phyloP scores from a whole-genome alignment of 2,888 invertebrate species.

The Tachina lurida region DNA sequence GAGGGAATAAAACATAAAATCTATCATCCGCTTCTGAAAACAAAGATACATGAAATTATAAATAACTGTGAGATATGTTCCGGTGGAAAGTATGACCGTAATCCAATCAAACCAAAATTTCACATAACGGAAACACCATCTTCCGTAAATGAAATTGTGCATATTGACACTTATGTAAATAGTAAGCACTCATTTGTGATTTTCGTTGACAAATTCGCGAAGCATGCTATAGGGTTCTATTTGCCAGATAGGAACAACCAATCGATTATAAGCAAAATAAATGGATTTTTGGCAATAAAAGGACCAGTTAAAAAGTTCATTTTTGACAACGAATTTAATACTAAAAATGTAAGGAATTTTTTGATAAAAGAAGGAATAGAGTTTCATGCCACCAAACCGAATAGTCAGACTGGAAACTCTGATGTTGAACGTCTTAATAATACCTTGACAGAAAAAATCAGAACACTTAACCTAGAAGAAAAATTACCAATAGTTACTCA shows the following conservation, averaged over 20 bases:
- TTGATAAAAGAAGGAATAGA: too few relatives aligned
- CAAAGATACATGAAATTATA: slow-evolving; percentile 58
- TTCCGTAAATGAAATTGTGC: neutral
- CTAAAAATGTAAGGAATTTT: slow-evolving; percentile 29
- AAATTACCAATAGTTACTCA: slow-evolving; percentile 8
- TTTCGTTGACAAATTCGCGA: slow-evolving; percentile 64
- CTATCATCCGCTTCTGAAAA: neutral
- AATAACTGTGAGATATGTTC: slow-evolving; percentile 69
- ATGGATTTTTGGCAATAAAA: slow-evolving; percentile 47
- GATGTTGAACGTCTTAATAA: slow-evolving; percentile 23
- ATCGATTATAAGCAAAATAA: slow-evolving; percentile 30
- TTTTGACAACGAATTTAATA: too few relatives aligned
- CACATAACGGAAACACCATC: slow-evolving; percentile 56
- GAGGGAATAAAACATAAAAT: neutral
- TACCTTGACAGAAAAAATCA: slow-evolving; percentile 5
- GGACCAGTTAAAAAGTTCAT: slow-evolving; percentile 21
- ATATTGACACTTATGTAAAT: slow-evolving; percentile 24
- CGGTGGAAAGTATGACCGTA: slow-evolving; percentile 60
- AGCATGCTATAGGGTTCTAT: slow-evolving; percentile 39
- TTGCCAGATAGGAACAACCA: slow-evolving; percentile 22
- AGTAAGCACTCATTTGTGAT: slow-evolving; percentile 57
- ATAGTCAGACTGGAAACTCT: neutral
- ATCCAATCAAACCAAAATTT: slow-evolving; percentile 34
- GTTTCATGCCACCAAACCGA: too few relatives aligned
- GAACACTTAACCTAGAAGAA: neutral